Percentiles rank a stretch among this genome's conserved stretches.
These are phyloP conservation scores for Pangasianodon hypophthalmus DNA, from an alignment of 2,113 vertebrate species.

Conservation along the genomic window DNA sequence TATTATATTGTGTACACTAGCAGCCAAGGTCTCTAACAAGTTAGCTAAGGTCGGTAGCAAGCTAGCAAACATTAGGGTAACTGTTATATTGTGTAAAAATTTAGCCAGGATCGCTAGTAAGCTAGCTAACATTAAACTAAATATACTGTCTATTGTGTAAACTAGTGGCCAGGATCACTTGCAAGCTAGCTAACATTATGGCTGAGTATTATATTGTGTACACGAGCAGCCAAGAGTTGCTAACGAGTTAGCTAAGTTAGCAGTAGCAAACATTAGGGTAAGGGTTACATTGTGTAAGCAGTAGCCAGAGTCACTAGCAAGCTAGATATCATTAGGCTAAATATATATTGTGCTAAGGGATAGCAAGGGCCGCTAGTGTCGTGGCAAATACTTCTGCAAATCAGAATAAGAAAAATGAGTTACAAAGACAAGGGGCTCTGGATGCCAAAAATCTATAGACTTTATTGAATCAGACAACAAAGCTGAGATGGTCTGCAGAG, in stretches of 20 bases:
- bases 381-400: too few relatives aligned
- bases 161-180: neutral
- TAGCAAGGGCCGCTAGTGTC: neutral
- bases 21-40: neutral
- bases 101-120: neutral
- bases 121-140: neutral
- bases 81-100: neutral
- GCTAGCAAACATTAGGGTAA: neutral
- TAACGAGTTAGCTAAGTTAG: neutral
- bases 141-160: neutral
- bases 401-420: too few relatives aligned
- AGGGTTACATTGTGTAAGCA: neutral
- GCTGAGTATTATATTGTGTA: neutral
- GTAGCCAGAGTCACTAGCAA: neutral
- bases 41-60: neutral
- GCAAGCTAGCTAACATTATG: neutral
- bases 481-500: too few relatives aligned
- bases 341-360: neutral
- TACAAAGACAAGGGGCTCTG: too few relatives aligned
- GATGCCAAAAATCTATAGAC: too few relatives aligned
- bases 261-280: too few relatives aligned
- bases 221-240: too few relatives aligned
- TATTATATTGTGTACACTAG: too few relatives aligned
- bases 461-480: too few relatives aligned
- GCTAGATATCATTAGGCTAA: neutral